Evolutionary conservation across 2,797 vertebrate species (phyloP), one percentile per base, ranked within the genome.

Genomic region (Propithecus perrieri): DNA sequence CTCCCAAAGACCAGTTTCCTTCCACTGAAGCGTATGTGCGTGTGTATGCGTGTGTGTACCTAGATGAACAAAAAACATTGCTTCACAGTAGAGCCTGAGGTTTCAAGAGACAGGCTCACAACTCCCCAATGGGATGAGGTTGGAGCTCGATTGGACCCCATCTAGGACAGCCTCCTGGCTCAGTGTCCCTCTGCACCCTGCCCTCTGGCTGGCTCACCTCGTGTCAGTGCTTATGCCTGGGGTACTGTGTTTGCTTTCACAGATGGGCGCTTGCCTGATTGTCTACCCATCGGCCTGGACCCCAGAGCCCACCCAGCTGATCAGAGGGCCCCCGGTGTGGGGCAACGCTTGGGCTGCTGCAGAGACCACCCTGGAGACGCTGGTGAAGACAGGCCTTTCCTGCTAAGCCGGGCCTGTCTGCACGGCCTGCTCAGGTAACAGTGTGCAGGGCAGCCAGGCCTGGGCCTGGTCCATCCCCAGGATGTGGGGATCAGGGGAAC

Each of bases 221-320:
- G 35, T 43, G 50, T 63, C 74, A 1, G 0, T 55, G 71, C 86
- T 97, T 63, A 97, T 11, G 5, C 53, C 81, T 46, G 55, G 50
- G 78, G 35, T 92, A n/a, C 78, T 95, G 93, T 98, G 94, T 96
- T 98, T 98, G 41, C 94, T 61, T 98, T 76, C 76, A 95, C 98
- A 99, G 98, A 99, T 98, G 98, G 98, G 98, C 98, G 98, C 98
- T 98, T 98, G 97, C 97, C 98, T 95, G 96, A 97, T 95, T 97
- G 98, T 98, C 98, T 98, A 78, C 97, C 97, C 94, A 84, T 97
- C 57, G 96, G 98, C 98, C 98, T 98, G 98, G 98, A 99, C 97
- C 97, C 98, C 97, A 98, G 98, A 98, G 98, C 97, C 98, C 94
- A 86, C 83, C 97, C 98, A 96, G 95, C 96, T 94, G 98, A 98